Conservation (phyloP, 1,140 invertebrate genomes). For the Bombyx mori region ASM3026992v2 NC_085127.1:11226501-11227000, state of each 20-base stretch:
- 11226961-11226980: slow-evolving; percentile 67
- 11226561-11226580: slow-evolving; percentile 13
- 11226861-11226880: slow-evolving; percentile 75
- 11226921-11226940: slow-evolving; percentile 68
- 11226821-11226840: slow-evolving; percentile 68
- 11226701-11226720: slow-evolving; percentile 72
- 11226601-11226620: slow-evolving; percentile 25
- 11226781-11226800: slow-evolving; percentile 80
- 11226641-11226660: slow-evolving; percentile 33
- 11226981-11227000: slow-evolving; percentile 35
- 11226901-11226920: slow-evolving; percentile 69
- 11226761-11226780: slow-evolving; percentile 70
- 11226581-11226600: slow-evolving; percentile 25
- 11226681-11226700: slow-evolving; percentile 60
- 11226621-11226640: slow-evolving; percentile 47
- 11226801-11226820: slow-evolving; percentile 80
- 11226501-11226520: too few species aligned
- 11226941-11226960: slow-evolving; percentile 69
- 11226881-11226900: slow-evolving; percentile 67
- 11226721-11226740: slow-evolving; percentile 66
- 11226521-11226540: too few species aligned
- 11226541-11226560: too few species aligned
- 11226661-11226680: slow-evolving; percentile 25
- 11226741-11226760: slow-evolving; percentile 72
- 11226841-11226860: slow-evolving; percentile 59